phyloP scores from a whole-genome alignment of 53 echinoderm and acorn worm species.

The Paracentrotus lividus region DNA sequence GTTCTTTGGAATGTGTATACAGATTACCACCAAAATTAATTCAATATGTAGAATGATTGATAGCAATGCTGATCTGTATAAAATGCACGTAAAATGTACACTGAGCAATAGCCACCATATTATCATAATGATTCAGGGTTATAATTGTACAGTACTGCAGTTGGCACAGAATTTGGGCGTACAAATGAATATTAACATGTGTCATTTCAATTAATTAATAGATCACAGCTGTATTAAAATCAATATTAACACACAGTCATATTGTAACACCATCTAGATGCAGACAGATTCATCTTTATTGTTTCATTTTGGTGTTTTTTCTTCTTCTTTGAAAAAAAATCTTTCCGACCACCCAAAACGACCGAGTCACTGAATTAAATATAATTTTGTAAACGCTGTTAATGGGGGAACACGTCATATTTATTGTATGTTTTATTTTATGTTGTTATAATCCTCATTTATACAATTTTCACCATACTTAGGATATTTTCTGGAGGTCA shows the following conservation, averaged over 20 bases:
- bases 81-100: background rate
- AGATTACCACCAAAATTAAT: too few species aligned
- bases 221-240: constrained; percentile 6
- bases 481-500: too few species aligned
- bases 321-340: too few species aligned
- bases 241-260: constrained; percentile 12
- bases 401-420: background rate
- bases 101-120: background rate
- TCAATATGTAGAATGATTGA: too few species aligned
- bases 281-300: constrained; percentile 46
- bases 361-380: background rate
- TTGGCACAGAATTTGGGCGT: background rate
- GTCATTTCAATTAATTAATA: background rate
- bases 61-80: background rate
- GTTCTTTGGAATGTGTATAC: too few species aligned
- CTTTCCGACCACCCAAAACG: background rate
- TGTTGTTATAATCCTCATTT: too few species aligned
- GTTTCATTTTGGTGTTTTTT: constrained; percentile 19
- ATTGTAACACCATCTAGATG: constrained; percentile 20
- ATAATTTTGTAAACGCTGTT: background rate
- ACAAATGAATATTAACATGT: background rate
- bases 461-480: too few species aligned
- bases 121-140: background rate
- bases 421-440: too few species aligned
- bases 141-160: background rate